A percentile compares a stretch with the other conserved stretches of the same genome.
phyloP scores from a whole-genome alignment of 2,113 vertebrate genomes.

The Neopipo cinnamomea region DNA sequence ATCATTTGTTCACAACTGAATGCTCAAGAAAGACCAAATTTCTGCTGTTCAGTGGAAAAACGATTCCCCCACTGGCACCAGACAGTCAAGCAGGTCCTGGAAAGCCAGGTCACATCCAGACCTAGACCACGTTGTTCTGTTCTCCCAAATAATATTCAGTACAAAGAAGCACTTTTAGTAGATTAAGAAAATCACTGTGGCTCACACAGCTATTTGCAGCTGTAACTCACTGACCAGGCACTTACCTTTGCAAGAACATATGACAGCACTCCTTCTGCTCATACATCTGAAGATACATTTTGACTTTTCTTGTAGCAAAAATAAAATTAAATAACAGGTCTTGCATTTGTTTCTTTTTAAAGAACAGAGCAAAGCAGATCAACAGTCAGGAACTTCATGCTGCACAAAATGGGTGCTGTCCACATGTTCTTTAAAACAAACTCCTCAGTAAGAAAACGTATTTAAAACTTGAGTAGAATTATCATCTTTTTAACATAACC shows the following conservation, averaged over 20 bases:
- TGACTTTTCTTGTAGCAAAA: neutral
- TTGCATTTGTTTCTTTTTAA: neutral
- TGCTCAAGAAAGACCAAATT: neutral
- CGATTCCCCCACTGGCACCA: neutral
- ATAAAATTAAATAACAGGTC: neutral
- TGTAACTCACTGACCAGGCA: neutral
- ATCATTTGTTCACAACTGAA: neutral
- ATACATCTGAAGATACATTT: neutral
- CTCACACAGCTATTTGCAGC: neutral
- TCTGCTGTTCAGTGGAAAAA: neutral
- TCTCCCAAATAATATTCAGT: neutral
- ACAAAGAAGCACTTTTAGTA: neutral
- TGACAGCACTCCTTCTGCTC: neutral
- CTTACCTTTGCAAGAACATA: neutral
- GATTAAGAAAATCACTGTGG: neutral
- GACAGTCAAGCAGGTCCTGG: neutral
- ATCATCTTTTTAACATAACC: neutral
- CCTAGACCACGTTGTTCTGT: neutral
- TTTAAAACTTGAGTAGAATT: neutral
- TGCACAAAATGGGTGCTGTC: neutral
- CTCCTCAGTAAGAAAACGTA: rapidly evolving
- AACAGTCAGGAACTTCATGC: neutral
- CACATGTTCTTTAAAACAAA: neutral
- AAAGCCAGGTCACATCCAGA: neutral
- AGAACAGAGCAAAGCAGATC: neutral